Base-by-base conservation (phyloP, 1,140 invertebrate species). In the Caenorhabditis remanei region DNA sequence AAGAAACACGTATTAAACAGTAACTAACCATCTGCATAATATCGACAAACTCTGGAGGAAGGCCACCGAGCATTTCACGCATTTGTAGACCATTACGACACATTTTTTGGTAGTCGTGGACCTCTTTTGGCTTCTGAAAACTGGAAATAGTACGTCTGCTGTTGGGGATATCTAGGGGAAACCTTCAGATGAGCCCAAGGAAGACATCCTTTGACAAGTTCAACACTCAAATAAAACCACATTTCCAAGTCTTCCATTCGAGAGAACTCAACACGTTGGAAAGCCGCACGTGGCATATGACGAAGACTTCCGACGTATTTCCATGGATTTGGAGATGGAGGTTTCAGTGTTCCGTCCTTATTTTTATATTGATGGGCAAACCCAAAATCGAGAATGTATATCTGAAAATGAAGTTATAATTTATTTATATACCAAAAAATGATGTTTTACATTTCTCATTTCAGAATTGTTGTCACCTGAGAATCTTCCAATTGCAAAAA, bases 341-440 rank as follows among this genome's bases (percentile, higher is more conserved):
- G 85, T 65, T 87, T 86, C 41, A 87, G 40, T 46, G 88, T 85
- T 48, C 85, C 85, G 61, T 86, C 84, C 21, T 79, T 56, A 16
- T 83, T 61, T 16, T 67, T 46, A 63, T 84, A 88, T 48, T 86
- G 82, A 43, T 75, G 50, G 19, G 63, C 85, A 71, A 88, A 88
- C 4, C 85, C 87, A 40, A 88, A 87, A 58, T 88, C 87, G 40
- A 88, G 82, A 58, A 88, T 87, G 82, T 88, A 88, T n/a, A 88
- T 86, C 67, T 79, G 21, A 9, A 79, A 48, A 48, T 8, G 9
- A 46, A 19, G 9, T n/a, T 9, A 6, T n/a, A n/a, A n/a, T n/a
- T n/a, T 58, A n/a, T n/a, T 9, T 16, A 21, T 63, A 11, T 32
- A 9, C n/a, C 1, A 5, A 58, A 58, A 0, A 5, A 8, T 21